phyloP scores from a whole-genome alignment of 2,113 vertebrate genomes.

The Pelmatolapia mariae region DNA sequence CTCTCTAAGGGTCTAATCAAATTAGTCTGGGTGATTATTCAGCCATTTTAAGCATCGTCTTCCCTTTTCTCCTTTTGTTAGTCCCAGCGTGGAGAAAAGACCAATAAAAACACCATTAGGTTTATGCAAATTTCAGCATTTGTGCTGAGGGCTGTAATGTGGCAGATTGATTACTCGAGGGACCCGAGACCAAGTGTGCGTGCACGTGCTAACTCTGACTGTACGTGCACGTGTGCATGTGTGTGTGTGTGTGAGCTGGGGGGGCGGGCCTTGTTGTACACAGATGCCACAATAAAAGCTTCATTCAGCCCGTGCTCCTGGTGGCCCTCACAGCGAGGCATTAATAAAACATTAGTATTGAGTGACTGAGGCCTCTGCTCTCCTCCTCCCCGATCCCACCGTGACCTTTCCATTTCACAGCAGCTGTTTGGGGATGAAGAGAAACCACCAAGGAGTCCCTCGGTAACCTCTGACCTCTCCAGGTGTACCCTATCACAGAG shows the following conservation, averaged over 20 bases:
- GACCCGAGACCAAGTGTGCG: constrained; percentile 40
- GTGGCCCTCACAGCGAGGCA: constrained; percentile 63
- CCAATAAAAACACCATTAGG: constrained; percentile 70
- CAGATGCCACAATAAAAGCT: constrained; percentile 73
- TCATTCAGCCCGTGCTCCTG: constrained; percentile 61
- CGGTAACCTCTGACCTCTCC: constrained; percentile 56
- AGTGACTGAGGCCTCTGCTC: constrained; percentile 50
- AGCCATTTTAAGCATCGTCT: constrained; percentile 47
- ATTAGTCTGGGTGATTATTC: constrained; percentile 64
- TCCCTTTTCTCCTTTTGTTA: constrained; percentile 30
- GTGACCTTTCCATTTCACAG: constrained; percentile 58
- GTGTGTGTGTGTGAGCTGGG: neutral
- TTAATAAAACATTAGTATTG: constrained; percentile 82
- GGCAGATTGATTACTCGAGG: constrained; percentile 67
- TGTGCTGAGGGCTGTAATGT: constrained; percentile 48
- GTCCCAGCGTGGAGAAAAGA: constrained; percentile 41
- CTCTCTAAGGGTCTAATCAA: constrained; percentile 60
- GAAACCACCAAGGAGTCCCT: constrained; percentile 1
- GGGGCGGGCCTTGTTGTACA: constrained; percentile 35
- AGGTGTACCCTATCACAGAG: constrained; percentile 60
- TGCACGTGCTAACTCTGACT: constrained; percentile 36
- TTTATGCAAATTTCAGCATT: constrained; percentile 68
- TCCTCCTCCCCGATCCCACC: constrained; percentile 38
- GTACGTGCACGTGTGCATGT: neutral
- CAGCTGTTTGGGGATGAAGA: constrained; percentile 57